phyloP scores from a whole-genome alignment of 2,888 invertebrate species.

The Idaea dimidiata region DNA sequence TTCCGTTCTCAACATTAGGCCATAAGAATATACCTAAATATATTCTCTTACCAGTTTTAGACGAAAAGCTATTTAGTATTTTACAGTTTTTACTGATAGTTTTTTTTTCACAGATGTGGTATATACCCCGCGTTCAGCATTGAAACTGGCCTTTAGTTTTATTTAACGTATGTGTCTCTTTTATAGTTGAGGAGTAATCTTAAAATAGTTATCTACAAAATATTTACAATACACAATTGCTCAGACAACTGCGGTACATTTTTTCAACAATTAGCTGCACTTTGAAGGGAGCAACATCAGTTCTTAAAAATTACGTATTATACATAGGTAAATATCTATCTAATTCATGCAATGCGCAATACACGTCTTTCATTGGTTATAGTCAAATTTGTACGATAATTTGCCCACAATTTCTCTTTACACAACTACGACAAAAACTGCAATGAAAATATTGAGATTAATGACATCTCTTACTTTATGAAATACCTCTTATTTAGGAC shows the following conservation, averaged over 20 bases:
- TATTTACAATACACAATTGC: constrained; percentile 67
- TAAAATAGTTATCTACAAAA: constrained; percentile 55
- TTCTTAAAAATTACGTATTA: constrained; percentile 24
- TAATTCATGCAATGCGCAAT: constrained; percentile 47
- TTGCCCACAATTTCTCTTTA: constrained; percentile 39
- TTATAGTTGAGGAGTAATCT: constrained; percentile 35
- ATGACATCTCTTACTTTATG: constrained; percentile 22
- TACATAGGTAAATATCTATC: constrained; percentile 19
- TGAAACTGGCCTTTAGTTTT: constrained; percentile 40
- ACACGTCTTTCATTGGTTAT: constrained; percentile 61
- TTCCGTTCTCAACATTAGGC: constrained; percentile 17
- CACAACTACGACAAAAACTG: constrained; percentile 14
- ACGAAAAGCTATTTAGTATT: constrained; percentile 10
- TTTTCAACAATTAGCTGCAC: constrained; percentile 71
- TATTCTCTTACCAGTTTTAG: background rate
- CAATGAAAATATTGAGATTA: constrained; percentile 12
- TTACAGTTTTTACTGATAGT: constrained; percentile 10
- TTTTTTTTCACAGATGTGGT: background rate
- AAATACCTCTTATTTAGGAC: constrained; percentile 1
- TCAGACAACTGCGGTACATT: constrained; percentile 24
- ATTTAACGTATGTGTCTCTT: constrained; percentile 57
- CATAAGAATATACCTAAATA: constrained; percentile 14
- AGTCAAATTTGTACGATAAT: constrained; percentile 77
- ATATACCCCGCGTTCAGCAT: constrained; percentile 9
- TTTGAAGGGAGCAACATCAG: constrained; percentile 63